Evolutionary conservation across 2,888 invertebrate species (phyloP).

Genomic region (Tortrix viridana): DNA sequence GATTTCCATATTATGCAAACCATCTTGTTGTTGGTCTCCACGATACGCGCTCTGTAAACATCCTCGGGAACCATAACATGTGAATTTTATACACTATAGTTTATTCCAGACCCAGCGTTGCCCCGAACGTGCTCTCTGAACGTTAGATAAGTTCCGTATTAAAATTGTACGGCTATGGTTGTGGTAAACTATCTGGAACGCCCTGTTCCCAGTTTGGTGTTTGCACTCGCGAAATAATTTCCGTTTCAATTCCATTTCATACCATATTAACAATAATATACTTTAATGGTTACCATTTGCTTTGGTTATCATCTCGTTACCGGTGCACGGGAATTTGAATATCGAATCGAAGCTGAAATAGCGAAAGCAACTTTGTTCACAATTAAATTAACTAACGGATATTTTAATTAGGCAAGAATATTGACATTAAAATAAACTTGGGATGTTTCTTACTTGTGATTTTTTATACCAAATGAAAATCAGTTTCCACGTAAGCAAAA

Average conservation of each 20-base stretch:
- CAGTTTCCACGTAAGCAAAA: too few relatives aligned
- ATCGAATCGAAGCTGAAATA: not conserved
- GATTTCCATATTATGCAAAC: conserved; percentile 37
- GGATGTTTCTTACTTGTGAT: too few relatives aligned
- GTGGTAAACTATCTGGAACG: conserved; percentile 26
- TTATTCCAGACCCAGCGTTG: conserved; percentile 13
- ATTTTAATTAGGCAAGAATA: too few relatives aligned
- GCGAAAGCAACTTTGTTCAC: not conserved
- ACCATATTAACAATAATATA: conserved; percentile 21
- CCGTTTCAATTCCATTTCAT: conserved; percentile 22
- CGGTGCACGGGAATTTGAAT: too few relatives aligned
- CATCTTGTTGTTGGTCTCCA: conserved; percentile 10
- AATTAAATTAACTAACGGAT: too few relatives aligned
- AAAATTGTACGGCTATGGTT: conserved; percentile 30
- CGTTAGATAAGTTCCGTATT: conserved; percentile 35
- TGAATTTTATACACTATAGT: conserved; percentile 32
- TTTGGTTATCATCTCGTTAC: too few relatives aligned
- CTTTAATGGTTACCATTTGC: not conserved
- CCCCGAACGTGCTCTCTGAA: conserved; percentile 25
- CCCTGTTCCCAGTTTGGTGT: conserved; percentile 3
- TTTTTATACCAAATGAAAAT: too few relatives aligned
- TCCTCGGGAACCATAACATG: conserved; percentile 20
- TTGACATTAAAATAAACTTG: too few relatives aligned
- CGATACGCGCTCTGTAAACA: conserved; percentile 29
- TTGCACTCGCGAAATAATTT: conserved; percentile 21